A percentile compares a stretch with the other conserved stretches of the same genome.
Conservation (phyloP, 1,140 invertebrate species). For the Tyrophagus putrescentiae region DNA sequence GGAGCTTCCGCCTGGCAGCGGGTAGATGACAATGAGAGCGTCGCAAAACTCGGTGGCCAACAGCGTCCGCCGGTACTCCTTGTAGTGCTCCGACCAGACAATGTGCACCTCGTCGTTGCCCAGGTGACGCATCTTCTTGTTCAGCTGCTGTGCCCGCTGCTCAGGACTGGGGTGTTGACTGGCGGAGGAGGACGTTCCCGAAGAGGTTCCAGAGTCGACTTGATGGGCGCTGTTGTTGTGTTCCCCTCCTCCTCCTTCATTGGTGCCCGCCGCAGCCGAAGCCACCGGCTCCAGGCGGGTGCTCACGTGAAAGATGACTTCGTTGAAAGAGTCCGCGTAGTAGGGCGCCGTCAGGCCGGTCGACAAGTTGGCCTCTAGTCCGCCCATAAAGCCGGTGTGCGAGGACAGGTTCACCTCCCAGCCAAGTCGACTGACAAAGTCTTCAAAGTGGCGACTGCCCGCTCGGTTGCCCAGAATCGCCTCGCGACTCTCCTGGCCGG, state of each 20-base stretch:
- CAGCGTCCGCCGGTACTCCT: slow-evolving; percentile 88
- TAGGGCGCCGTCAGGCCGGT: slow-evolving; percentile 87
- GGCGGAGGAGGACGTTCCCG: slow-evolving; percentile 28
- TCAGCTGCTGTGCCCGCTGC: slow-evolving; percentile 53
- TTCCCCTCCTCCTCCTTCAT: too few species aligned
- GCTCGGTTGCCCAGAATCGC: slow-evolving; percentile 63
- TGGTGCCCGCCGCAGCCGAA: too few species aligned
- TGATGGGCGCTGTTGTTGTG: too few species aligned
- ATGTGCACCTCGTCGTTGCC: slow-evolving; percentile 99
- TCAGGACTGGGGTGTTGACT: slow-evolving; percentile 24
- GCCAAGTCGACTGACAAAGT: slow-evolving; percentile 79
- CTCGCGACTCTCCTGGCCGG: slow-evolving; percentile 90
- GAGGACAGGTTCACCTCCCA: slow-evolving; percentile 91
- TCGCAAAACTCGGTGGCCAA: slow-evolving; percentile 99
- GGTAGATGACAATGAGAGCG: slow-evolving; percentile 93
- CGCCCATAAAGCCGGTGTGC: slow-evolving; percentile 90
- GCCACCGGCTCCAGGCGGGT: slow-evolving; percentile 59
- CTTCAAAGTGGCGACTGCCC: slow-evolving; percentile 82
- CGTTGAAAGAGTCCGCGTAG: slow-evolving; percentile 78
- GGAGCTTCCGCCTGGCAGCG: slow-evolving; percentile 46
- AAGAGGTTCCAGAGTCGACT: too few species aligned
- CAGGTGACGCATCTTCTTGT: slow-evolving; percentile 85
- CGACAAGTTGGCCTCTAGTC: slow-evolving; percentile 72
- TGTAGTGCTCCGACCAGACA: slow-evolving; percentile 92
- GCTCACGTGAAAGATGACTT: slow-evolving; percentile 91